These are phyloP conservation scores for Silurus asotus DNA, from an alignment of 2,113 vertebrate species.

Conservation along the genomic window DNA sequence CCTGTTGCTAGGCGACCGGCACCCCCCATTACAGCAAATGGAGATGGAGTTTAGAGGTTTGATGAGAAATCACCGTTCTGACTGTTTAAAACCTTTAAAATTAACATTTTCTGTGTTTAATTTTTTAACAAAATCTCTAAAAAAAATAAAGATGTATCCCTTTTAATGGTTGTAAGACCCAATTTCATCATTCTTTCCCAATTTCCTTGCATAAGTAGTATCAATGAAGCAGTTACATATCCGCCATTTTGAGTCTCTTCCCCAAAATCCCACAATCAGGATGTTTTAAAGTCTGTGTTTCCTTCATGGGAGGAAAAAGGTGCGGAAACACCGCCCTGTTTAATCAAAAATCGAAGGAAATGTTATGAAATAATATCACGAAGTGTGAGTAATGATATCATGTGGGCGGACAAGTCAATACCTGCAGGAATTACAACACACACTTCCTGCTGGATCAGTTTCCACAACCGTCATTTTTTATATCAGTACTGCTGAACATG, in stretches of 20 bases:
- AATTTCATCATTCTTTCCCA: neutral
- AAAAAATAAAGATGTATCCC: neutral
- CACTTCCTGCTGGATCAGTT: constrained; percentile 22
- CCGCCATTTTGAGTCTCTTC: neutral
- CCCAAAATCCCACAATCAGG: neutral
- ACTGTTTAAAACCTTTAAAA: neutral
- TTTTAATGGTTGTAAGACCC: neutral
- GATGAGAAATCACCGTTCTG: neutral
- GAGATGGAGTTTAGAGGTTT: neutral
- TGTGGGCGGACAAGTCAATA: neutral
- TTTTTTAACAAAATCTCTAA: neutral
- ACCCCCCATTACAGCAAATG: neutral
- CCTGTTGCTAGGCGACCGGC: constrained; percentile 10
- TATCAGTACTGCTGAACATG: neutral
- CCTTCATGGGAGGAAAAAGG: too few relatives aligned
- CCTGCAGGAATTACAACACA: neutral
- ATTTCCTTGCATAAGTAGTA: too few relatives aligned
- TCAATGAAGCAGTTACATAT: neutral
- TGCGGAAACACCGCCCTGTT: neutral
- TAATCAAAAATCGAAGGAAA: neutral
- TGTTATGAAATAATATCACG: neutral
- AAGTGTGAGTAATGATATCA: neutral
- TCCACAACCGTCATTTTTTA: neutral
- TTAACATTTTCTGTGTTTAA: neutral
- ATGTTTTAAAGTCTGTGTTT: neutral